Conservation (phyloP, 2,888 invertebrate species). For the Scaptomyza parva region DNA sequence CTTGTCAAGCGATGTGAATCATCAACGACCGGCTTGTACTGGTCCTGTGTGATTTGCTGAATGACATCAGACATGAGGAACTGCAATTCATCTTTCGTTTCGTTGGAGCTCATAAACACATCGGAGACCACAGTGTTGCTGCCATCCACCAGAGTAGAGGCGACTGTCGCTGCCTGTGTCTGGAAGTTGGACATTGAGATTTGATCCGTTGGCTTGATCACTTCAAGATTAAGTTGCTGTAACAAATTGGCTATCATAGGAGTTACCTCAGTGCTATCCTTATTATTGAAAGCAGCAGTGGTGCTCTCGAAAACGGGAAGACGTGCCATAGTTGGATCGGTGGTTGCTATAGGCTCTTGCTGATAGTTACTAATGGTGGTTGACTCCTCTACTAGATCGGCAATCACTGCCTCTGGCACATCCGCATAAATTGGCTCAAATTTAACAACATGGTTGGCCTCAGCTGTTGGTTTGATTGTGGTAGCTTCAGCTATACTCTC, state of each 20-base stretch:
- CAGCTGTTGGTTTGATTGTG: conserved; percentile 28
- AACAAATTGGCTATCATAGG: conserved; percentile 74
- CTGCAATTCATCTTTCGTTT: conserved; percentile 82
- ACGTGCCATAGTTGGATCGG: conserved; percentile 31
- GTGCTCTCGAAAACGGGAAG: conserved; percentile 66
- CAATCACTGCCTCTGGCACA: conserved; percentile 71
- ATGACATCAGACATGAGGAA: conserved; percentile 83
- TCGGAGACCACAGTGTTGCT: conserved; percentile 65
- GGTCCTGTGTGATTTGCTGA: conserved; percentile 77
- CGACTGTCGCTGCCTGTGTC: conserved; percentile 84
- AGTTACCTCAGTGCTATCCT: conserved; percentile 57
- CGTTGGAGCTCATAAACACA: conserved; percentile 69
- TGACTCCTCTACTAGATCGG: conserved; percentile 60
- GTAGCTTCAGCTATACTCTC: conserved; percentile 17
- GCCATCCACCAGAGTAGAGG: conserved; percentile 83
- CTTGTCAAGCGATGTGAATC: conserved; percentile 78
- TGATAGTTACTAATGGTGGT: conserved; percentile 27
- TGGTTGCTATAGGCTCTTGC: conserved; percentile 26
- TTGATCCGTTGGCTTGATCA: conserved; percentile 72
- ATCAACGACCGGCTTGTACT: conserved; percentile 35
- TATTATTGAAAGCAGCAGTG: conserved; percentile 34
- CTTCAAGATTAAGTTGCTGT: conserved; percentile 73
- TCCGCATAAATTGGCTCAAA: conserved; percentile 77
- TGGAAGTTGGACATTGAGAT: conserved; percentile 83
- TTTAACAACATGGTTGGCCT: conserved; percentile 65